Conservation (phyloP, 2,797 vertebrate genomes). For the Cygnus olor region DNA sequence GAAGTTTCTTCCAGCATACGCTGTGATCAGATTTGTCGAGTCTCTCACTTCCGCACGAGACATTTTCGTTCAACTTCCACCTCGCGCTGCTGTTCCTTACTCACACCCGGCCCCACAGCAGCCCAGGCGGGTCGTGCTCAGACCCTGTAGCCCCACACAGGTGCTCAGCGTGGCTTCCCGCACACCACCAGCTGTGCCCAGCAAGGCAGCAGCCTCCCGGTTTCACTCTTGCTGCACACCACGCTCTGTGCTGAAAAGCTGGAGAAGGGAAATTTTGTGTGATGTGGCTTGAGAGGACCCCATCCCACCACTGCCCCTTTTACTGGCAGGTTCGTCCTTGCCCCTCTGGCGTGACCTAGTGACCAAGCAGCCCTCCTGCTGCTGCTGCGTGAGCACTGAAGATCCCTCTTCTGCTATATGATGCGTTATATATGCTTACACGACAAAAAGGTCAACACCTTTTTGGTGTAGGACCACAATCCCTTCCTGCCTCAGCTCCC, state of each 20-base stretch:
- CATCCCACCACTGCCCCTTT: fast-evolving
- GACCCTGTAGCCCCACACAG: background rate
- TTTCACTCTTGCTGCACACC: background rate
- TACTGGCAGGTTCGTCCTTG: background rate
- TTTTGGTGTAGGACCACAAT: background rate
- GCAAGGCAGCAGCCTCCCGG: background rate
- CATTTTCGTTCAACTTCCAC: background rate
- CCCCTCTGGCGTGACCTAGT: background rate
- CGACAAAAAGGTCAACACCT: background rate
- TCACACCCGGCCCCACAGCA: background rate
- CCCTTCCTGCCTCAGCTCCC: background rate
- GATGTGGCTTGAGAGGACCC: background rate
- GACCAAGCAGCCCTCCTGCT: background rate
- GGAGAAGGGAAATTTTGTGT: background rate
- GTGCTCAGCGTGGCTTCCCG: background rate
- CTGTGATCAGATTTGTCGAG: background rate
- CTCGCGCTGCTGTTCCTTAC: background rate
- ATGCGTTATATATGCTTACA: fast-evolving
- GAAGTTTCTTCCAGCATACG: constrained; percentile 10
- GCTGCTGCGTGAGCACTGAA: background rate
- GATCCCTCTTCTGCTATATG: background rate
- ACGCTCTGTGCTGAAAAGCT: background rate
- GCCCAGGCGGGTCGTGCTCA: fast-evolving
- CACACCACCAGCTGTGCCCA: background rate
- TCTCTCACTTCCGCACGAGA: background rate